Percentiles rank a stretch among this genome's conserved stretches.
Conservation (phyloP, 1,140 invertebrate species). For the Trigoniulus corallinus region DNA sequence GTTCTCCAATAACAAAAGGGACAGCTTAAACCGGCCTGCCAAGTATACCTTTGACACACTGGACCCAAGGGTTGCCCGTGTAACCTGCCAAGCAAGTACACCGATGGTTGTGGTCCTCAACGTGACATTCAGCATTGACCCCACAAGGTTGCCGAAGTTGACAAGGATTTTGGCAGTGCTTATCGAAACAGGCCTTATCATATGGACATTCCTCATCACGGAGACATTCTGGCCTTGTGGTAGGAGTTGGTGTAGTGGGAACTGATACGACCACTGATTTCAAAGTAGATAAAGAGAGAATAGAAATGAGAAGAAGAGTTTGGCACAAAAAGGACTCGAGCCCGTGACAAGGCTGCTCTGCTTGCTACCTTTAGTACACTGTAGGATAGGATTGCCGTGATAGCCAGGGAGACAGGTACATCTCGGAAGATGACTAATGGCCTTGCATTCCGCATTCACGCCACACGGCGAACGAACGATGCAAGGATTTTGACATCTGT, state of each 20-base stretch:
- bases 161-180: slow-evolving; percentile 64
- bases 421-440: slow-evolving; percentile 28
- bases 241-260: too few relatives aligned
- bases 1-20: too few relatives aligned
- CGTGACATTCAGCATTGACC: slow-evolving; percentile 54
- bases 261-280: too few relatives aligned
- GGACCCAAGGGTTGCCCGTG: slow-evolving; percentile 23
- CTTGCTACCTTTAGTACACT: slow-evolving; percentile 35
- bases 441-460: slow-evolving; percentile 20
- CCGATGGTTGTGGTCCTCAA: slow-evolving; percentile 33
- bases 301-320: too few relatives aligned
- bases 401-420: slow-evolving; percentile 73
- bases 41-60: slow-evolving; percentile 6
- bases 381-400: slow-evolving; percentile 61
- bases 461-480: slow-evolving; percentile 36
- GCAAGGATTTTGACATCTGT: slow-evolving; percentile 45
- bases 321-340: neutral
- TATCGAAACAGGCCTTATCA: slow-evolving; percentile 58
- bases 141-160: slow-evolving; percentile 40
- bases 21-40: too few relatives aligned
- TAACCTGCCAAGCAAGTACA: slow-evolving; percentile 53
- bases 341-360: too few relatives aligned
- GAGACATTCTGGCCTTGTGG: slow-evolving; percentile 18
- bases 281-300: too few relatives aligned
- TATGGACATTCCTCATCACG: slow-evolving; percentile 58